Base-by-base conservation (phyloP, 2,888 invertebrate species). In the Drosophila atripex region DNA sequence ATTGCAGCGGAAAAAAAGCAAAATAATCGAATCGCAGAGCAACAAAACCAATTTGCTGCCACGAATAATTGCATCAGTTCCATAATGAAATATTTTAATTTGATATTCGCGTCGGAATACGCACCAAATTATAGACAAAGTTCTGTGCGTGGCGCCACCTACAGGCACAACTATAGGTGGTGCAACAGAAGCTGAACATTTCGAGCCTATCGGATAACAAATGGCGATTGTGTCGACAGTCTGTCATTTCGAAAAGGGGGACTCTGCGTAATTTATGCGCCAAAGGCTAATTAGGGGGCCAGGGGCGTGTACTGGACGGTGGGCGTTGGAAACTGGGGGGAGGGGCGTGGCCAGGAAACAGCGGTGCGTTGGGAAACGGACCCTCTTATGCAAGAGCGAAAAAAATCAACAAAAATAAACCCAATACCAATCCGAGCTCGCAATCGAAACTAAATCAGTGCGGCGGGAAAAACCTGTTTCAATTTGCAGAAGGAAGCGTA, bases 401-500 rank as follows among this genome's bases (percentile, higher is more conserved):
- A 18, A 18, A 41, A 18, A 18, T 6, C n/a, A 16, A 41, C 16
- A 41, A 9, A 9, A 35, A 35, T 32, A 32, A 35, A 35, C 6
- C 35, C 39, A 41, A 41, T 41, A 18, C 4, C 49, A 64, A 49
- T 53, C 65, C 65, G 39, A 16, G 14, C 9, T 65, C 52, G 65
- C 53, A 57, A 78, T 74, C 61, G 71, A 80, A 82, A 82, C 86
- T 83, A 80, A 82, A 82, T 86, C 86, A 82, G 84, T 66, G 56
- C 84, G 75, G 43, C 49, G 32, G n/a, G 18, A 45, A 39, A 58
- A 68, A 69, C 54, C 7, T 18, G 66, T 64, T 46, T n/a, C 32
- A 32, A 12, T 25, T 25, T 23, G 28, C 28, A 59, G 52, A 53
- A 64, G 64, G 64, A 64, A 64, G 64, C 63, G 30, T 52, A 23